Conservation (phyloP, 2,113 vertebrate species). For the Steatornis caripensis region DNA sequence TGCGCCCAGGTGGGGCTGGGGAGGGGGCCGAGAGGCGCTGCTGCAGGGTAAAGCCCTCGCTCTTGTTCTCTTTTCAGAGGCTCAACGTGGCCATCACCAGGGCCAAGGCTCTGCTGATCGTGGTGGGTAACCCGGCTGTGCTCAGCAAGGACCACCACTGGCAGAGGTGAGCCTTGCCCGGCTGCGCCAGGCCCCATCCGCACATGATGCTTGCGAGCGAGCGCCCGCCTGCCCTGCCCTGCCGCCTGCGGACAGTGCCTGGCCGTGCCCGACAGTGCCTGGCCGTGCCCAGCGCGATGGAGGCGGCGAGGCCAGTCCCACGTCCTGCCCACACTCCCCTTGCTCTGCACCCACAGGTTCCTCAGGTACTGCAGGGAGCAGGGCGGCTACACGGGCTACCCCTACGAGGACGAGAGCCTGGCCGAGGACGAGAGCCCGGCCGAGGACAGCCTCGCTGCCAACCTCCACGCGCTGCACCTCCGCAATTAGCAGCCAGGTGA, state of each 20-base stretch:
- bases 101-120: constrained; percentile 88
- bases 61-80: constrained; percentile 71
- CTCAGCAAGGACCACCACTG: constrained; percentile 80
- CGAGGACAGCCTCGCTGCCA: background rate
- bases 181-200: no score
- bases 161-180: constrained; percentile 70
- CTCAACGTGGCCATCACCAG: constrained; percentile 93
- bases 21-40: rapidly evolving
- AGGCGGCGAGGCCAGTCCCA: background rate
- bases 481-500: constrained; percentile 44
- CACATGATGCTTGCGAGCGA: no score
- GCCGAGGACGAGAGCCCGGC: background rate
- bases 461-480: constrained; percentile 46
- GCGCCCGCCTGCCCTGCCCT: background rate
- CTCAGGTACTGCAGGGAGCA: constrained; percentile 79
- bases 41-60: background rate
- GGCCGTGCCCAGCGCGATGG: rapidly evolving
- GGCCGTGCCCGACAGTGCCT: no score
- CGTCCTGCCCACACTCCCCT: background rate
- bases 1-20: background rate
- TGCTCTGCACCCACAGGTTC: constrained; percentile 65
- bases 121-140: constrained; percentile 88
- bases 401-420: constrained; percentile 35
- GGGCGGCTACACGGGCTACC: constrained; percentile 71
- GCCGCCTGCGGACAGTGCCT: rapidly evolving